Conservation (phyloP, 2,113 vertebrate genomes). For the Tragelaphus imberbis region DNA sequence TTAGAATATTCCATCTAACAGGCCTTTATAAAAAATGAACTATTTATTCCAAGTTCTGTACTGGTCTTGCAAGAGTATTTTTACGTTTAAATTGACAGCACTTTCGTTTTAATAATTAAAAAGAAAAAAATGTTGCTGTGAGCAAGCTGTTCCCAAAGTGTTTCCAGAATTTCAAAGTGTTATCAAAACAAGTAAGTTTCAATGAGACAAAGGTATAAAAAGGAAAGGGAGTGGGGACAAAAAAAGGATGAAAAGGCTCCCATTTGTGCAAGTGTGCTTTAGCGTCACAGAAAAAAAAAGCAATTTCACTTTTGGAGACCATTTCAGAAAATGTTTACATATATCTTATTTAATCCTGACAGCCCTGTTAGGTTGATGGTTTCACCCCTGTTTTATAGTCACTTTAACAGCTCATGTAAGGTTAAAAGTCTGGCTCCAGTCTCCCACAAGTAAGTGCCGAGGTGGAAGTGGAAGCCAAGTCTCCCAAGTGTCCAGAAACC, state of each 20-base stretch:
- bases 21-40: background rate
- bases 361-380: background rate
- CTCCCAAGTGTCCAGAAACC: background rate
- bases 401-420: background rate
- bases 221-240: background rate
- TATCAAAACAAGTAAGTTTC: background rate
- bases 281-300: background rate
- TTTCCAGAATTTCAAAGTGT: background rate
- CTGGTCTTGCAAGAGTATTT: background rate
- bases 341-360: background rate
- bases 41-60: background rate
- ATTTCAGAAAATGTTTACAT: background rate
- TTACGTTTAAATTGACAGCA: background rate
- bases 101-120: background rate
- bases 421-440: background rate
- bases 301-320: background rate
- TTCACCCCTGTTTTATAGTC: background rate
- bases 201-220: background rate
- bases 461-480: background rate
- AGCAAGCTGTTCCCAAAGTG: background rate
- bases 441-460: background rate
- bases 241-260: background rate
- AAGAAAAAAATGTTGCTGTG: background rate
- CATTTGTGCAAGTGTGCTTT: background rate
- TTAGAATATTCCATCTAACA: background rate